A percentile compares a stretch with the other conserved stretches of the same genome.
Evolutionary conservation across 2,113 vertebrate species (phyloP).

Genomic region (Sander lucioperca): DNA sequence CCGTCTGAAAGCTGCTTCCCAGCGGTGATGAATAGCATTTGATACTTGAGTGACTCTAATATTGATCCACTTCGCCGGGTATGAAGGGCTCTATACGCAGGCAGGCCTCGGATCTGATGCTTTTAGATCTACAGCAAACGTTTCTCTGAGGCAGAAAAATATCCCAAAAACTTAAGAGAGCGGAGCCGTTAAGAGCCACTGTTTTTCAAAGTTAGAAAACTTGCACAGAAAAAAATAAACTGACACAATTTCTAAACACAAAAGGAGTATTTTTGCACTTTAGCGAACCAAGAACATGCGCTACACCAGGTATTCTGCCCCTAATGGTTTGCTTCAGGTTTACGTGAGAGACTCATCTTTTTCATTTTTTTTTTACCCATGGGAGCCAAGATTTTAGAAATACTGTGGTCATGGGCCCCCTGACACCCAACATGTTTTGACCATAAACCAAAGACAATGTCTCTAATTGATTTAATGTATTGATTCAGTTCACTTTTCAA

Average conservation of each 20-base stretch:
- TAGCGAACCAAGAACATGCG: background rate
- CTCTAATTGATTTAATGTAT: background rate
- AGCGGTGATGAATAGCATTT: conserved; percentile 72
- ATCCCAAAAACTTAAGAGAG: background rate
- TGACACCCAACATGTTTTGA: background rate
- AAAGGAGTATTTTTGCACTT: background rate
- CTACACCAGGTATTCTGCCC: background rate
- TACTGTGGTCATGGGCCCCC: background rate
- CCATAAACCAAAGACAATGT: background rate
- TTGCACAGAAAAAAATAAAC: background rate
- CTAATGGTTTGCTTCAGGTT: background rate
- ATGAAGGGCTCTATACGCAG: conserved; percentile 46
- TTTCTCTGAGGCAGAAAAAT: background rate
- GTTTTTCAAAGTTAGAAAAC: background rate
- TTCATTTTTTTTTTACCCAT: too few species aligned
- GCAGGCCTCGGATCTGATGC: background rate
- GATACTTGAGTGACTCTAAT: conserved; percentile 73
- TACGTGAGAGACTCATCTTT: too few species aligned
- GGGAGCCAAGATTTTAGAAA: background rate
- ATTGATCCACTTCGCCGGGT: conserved; percentile 63
- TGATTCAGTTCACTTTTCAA: background rate
- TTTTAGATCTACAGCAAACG: background rate
- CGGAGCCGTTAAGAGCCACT: background rate
- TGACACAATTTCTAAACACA: background rate
- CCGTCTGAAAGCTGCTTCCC: conserved; percentile 70